A percentile compares a stretch with the other conserved stretches of the same genome.
Conservation (phyloP, 2,797 vertebrate species). For the Acestrorhynchus altus region DNA sequence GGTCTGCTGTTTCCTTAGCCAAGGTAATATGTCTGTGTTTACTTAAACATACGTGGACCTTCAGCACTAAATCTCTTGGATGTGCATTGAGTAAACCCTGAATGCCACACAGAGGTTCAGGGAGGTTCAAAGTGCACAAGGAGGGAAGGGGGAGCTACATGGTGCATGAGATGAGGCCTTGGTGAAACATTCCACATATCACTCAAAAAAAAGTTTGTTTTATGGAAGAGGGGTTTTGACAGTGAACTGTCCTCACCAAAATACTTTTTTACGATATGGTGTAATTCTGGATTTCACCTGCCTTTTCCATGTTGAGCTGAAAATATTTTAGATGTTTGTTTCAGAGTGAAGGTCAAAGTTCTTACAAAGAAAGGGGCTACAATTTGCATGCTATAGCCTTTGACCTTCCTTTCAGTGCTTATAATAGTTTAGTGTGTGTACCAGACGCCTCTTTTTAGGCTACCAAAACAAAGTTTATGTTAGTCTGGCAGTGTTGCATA, state of each 20-base stretch:
- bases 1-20: constrained; percentile 9
- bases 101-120: constrained; percentile 38
- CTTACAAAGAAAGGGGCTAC: no score
- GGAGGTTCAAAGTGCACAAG: constrained; percentile 21
- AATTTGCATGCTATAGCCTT: no score
- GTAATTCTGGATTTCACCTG: not conserved
- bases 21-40: constrained; percentile 24
- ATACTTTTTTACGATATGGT: constrained; percentile 26
- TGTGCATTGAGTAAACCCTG: constrained; percentile 29
- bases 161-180: constrained; percentile 59
- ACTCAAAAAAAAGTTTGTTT: constrained; percentile 63
- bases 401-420: no score
- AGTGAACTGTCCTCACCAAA: constrained; percentile 42
- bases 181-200: constrained; percentile 74
- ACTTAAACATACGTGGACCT: constrained; percentile 22
- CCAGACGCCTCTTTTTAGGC: not conserved
- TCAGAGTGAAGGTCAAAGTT: not conserved
- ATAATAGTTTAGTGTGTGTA: no score
- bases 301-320: not conserved
- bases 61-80: constrained; percentile 42
- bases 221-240: constrained; percentile 18
- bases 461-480: not conserved
- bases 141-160: constrained; percentile 37
- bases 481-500: not conserved
- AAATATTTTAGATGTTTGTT: not conserved